Conservation (phyloP, 2,888 invertebrate species). For the Orchesellides sinensis region DNA sequence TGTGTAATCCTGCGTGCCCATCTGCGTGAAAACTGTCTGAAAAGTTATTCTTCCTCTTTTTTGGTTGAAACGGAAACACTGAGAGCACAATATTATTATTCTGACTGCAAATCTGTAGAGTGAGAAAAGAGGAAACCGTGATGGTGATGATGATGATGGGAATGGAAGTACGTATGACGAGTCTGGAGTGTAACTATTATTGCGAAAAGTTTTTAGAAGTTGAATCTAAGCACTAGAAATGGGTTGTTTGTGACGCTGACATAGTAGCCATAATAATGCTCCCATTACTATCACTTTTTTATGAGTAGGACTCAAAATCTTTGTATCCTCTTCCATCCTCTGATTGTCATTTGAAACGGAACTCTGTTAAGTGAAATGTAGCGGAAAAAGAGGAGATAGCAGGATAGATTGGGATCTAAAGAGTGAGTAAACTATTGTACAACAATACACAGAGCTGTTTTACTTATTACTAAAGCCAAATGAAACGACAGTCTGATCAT, state of each 20-base stretch:
- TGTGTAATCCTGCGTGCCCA: neutral
- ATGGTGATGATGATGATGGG: conserved; percentile 13
- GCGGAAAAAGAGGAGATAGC: conserved; percentile 33
- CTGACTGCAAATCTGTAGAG: conserved; percentile 18
- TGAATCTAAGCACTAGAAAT: neutral
- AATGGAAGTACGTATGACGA: neutral
- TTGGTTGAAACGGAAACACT: neutral
- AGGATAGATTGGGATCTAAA: conserved; percentile 3
- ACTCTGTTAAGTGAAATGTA: conserved; percentile 44
- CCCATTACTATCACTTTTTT: conserved; percentile 40
- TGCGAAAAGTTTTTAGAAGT: conserved; percentile 2
- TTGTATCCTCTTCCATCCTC: conserved; percentile 1
- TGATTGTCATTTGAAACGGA: no score
- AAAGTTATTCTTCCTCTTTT: neutral
- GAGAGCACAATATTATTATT: conserved; percentile 8
- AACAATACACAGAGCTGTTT: no score
- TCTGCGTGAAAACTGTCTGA: neutral
- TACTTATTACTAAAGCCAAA: no score
- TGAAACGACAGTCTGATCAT: no score
- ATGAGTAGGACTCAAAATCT: conserved; percentile 20
- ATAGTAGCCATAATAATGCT: conserved; percentile 34
- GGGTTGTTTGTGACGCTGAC: neutral
- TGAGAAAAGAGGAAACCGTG: neutral
- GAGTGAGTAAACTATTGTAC: no score
- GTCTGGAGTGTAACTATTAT: neutral